Evolutionary conservation across 1,140 invertebrate species (phyloP).

Genomic region (Orius laevigatus): DNA sequence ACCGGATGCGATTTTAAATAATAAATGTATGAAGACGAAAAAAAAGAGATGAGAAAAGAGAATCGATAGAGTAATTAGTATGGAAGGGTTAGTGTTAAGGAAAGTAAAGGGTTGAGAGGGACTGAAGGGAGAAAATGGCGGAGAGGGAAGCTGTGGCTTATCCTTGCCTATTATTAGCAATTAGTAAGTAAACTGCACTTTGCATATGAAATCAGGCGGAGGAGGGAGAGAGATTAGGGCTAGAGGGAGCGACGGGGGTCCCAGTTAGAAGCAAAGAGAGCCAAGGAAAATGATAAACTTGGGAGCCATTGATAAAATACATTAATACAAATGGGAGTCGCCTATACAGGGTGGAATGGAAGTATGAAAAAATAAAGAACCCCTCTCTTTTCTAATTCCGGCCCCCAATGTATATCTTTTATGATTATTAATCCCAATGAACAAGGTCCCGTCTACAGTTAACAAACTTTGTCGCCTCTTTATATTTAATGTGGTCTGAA

Average conservation of each 20-base stretch:
- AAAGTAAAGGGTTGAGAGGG: slow-evolving; percentile 2
- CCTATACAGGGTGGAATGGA: slow-evolving; percentile 22
- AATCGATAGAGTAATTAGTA: slow-evolving; percentile 10
- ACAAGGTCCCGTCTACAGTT: slow-evolving; percentile 14
- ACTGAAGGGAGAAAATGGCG: slow-evolving; percentile 6
- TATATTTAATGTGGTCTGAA: slow-evolving; percentile 18
- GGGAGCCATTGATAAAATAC: slow-evolving; percentile 25
- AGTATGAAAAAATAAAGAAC: slow-evolving; percentile 26
- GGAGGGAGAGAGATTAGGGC: not conserved
- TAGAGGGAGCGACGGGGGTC: not conserved
- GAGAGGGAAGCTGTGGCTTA: slow-evolving; percentile 12
- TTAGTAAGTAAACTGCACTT: slow-evolving; percentile 21
- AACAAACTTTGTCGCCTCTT: slow-evolving; percentile 17
- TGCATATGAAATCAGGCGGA: slow-evolving; percentile 20
- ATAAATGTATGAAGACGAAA: too few species aligned
- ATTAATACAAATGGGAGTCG: slow-evolving; percentile 25
- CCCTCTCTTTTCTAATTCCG: slow-evolving; percentile 22
- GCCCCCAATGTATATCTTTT: slow-evolving; percentile 21
- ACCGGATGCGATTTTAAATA: too few species aligned
- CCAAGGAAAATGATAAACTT: slow-evolving; percentile 22
- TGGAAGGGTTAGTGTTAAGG: slow-evolving; percentile 5
- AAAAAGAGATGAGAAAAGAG: not conserved
- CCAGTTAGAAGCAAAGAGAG: slow-evolving; percentile 9
- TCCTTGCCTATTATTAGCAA: slow-evolving; percentile 20
- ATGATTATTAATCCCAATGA: slow-evolving; percentile 23